phyloP scores from a whole-genome alignment of 2,888 invertebrate species.

The Acrocyrtus sp. region DNA sequence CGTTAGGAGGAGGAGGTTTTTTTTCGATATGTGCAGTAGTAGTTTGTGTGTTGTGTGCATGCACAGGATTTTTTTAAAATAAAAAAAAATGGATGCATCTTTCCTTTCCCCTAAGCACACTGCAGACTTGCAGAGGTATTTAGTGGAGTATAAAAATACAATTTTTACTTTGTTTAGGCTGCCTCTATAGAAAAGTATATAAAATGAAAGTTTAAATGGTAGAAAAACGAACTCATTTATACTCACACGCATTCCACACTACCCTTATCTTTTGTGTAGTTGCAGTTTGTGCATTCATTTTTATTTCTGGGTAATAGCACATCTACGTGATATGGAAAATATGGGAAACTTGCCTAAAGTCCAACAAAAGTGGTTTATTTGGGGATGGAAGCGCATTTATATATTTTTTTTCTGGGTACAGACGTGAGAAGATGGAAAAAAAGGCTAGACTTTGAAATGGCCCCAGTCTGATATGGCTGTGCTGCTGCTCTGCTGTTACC shows the following conservation, averaged over 20 bases:
- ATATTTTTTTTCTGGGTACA: too few relatives aligned
- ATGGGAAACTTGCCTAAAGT: too few relatives aligned
- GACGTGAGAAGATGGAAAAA: too few relatives aligned
- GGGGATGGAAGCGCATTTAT: too few relatives aligned
- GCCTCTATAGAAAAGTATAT: not conserved
- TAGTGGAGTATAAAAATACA: not conserved
- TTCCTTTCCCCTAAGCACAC: constrained; percentile 45
- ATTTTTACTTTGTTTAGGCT: constrained; percentile 5
- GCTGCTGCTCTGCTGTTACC: constrained; percentile 1
- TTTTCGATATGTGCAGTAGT: too few relatives aligned
- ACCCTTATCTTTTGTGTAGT: constrained; percentile 1
- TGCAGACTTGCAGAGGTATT: constrained; percentile 20
- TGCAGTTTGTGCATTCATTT: not conserved
- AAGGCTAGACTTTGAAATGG: not conserved
- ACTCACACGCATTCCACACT: constrained; percentile 27
- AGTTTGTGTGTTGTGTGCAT: too few relatives aligned
- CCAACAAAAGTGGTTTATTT: too few relatives aligned
- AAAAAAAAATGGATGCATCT: constrained; percentile 44
- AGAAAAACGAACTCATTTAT: constrained; percentile 38
- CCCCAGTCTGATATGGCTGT: not conserved
- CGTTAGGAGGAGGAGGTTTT: constrained; percentile 8
- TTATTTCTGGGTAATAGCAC: not conserved
- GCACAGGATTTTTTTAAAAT: too few relatives aligned
- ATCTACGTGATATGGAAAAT: not conserved
- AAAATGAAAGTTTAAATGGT: constrained; percentile 13